Evolutionary conservation across 64 coral and sea anemone genomes (phyloP).

Genomic region (Stichodactyla mertensii): DNA sequence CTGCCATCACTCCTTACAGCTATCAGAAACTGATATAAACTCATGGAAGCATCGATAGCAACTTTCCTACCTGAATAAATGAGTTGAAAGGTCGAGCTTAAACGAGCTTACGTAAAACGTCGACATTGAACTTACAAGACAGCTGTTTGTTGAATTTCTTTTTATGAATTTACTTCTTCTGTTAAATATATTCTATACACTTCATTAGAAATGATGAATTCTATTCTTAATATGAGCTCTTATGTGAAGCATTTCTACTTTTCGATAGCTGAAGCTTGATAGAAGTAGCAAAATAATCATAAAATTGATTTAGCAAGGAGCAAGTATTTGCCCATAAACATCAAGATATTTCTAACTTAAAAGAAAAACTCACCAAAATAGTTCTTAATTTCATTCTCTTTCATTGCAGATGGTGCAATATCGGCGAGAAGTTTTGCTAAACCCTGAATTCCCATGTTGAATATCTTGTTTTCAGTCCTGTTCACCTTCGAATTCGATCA

Average conservation of each 20-base stretch:
- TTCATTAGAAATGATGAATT: no score
- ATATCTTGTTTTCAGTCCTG: background rate
- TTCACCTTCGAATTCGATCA: background rate
- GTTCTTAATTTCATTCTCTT: constrained; percentile 99
- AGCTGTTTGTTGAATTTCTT: background rate
- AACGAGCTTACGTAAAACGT: background rate
- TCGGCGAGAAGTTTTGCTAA: constrained; percentile 89
- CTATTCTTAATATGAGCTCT: no score
- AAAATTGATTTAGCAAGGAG: no score
- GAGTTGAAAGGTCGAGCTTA: background rate
- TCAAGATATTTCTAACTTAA: background rate
- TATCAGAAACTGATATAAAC: constrained; percentile 98
- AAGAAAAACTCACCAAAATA: constrained; percentile 79
- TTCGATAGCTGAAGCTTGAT: no score
- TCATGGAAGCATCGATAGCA: constrained; percentile 99
- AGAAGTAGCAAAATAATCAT: no score
- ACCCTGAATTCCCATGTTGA: constrained; percentile 94
- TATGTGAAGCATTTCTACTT: no score
- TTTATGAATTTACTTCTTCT: no score
- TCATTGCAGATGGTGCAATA: constrained; percentile 76
- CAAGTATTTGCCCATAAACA: background rate
- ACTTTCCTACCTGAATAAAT: constrained; percentile 77
- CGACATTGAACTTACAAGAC: background rate
- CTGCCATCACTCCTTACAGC: constrained; percentile 97
- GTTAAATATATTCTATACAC: no score